A percentile compares a stretch with the other conserved stretches of the same genome.
These are phyloP conservation scores for Smithornis capensis DNA, from an alignment of 2,113 vertebrate species.

Conservation along the genomic window DNA sequence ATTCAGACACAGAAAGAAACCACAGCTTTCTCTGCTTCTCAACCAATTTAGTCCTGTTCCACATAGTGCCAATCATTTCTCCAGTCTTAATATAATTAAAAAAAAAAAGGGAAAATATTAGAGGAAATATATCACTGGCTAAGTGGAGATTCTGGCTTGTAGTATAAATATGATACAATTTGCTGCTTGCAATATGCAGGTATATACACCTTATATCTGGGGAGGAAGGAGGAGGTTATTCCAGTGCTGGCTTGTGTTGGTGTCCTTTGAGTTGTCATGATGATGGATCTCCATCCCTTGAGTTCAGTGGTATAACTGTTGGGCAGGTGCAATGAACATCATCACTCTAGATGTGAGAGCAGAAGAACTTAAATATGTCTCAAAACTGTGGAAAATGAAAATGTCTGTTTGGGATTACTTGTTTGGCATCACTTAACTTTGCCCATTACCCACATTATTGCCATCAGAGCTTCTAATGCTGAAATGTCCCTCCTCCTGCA, in stretches of 20 bases:
- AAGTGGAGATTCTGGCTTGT: not conserved
- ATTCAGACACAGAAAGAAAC: not conserved
- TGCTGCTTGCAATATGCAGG: not conserved
- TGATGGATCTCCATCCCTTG: not conserved
- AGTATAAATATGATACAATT: too few species aligned
- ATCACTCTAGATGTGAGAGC: not conserved
- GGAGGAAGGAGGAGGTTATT: not conserved
- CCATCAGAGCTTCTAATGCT: not conserved
- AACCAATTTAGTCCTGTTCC: not conserved
- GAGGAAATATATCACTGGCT: not conserved
- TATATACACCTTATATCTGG: not conserved
- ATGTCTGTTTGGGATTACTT: not conserved
- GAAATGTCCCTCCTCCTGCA: not conserved
- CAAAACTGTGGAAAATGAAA: not conserved
- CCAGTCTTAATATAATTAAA: not conserved
- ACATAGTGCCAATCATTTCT: not conserved
- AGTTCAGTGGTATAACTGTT: not conserved
- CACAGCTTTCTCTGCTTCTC: not conserved
- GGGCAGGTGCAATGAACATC: not conserved
- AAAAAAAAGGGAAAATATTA: not conserved
- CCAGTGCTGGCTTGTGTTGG: not conserved
- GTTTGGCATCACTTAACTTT: not conserved
- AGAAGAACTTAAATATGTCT: not conserved
- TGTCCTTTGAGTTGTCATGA: not conserved
- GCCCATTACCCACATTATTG: not conserved